Evolutionary conservation across 2,888 invertebrate genomes (phyloP), one percentile per base, ranked within the genome.

Genomic region (Notodonta dromedarius): DNA sequence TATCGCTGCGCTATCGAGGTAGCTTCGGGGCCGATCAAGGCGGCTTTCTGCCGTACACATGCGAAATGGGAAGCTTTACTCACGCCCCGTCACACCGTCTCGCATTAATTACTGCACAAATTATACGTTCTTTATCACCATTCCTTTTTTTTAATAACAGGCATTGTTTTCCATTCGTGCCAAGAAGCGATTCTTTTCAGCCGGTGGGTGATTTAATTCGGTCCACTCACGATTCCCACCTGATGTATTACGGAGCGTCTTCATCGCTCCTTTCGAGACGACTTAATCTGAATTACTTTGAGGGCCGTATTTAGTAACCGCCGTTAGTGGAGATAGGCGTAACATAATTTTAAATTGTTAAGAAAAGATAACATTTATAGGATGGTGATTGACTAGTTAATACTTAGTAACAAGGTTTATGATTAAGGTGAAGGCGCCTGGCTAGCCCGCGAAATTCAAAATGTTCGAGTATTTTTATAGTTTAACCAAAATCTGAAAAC

Each of bases 151-250:
- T 87, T 91, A 91, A 92, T 92, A 91, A 91, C 90, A 91, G 87
- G 85, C 89, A 89, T 88, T 90, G 91, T 90, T 90, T 85, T 87
- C 79, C 88, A 86, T 92, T 91, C 92, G 91, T 93, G 92, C 84
- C 77, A 90, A 90, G 90, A 74, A 88, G 82, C 90, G 87, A 91
- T 92, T 92, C 85, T 89, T 83, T 90, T 88, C 89, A 89, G 87
- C 85, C 89, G 82, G 85, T 86, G 89, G 84, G 83, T 91, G 90
- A 88, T 91, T 91, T 91, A 92, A 92, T 91, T 89, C 88, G 86
- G 85, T 85, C 84, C 82, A 83, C 82, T 77, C 90, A 87, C 85
- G 89, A 85, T 77, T 77, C 76, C 69, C 73, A 69, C 66, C 81
- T 87, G 86, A 87, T 83, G 77, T 85, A 84, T 78, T 76, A 75